phyloP scores from a whole-genome alignment of 2,888 invertebrate genomes.

The Sinopyrophorus schimmeli region DNA sequence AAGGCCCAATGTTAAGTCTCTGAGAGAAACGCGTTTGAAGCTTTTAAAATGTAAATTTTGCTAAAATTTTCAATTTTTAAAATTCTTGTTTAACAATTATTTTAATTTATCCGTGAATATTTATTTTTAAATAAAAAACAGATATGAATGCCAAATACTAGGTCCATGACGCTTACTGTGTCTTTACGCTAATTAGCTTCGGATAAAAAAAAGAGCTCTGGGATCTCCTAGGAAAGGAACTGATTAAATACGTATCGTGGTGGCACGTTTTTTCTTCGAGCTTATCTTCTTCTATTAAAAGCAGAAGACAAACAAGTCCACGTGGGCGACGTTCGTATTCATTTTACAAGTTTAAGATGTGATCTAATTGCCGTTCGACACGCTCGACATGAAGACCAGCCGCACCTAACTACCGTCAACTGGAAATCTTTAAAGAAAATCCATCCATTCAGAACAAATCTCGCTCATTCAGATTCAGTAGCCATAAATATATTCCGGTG shows the following conservation, averaged over 20 bases:
- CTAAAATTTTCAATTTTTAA: no score
- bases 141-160: no score
- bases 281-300: constrained; percentile 23
- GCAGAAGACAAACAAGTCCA: constrained; percentile 25
- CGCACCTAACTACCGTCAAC: constrained; percentile 28
- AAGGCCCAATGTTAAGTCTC: no score
- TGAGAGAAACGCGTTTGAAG: no score
- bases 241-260: constrained; percentile 21
- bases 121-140: no score
- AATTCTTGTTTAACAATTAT: no score
- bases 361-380: constrained; percentile 47
- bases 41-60: no score
- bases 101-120: no score
- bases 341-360: constrained; percentile 42
- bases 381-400: constrained; percentile 39
- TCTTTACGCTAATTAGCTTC: no score
- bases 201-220: no score
- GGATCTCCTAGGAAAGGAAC: no score
- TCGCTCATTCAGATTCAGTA: constrained; percentile 31
- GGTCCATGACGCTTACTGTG: no score
- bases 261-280: constrained; percentile 14
- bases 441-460: constrained; percentile 26
- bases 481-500: constrained; percentile 36
- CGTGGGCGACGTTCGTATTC: constrained; percentile 43
- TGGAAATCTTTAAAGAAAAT: constrained; percentile 16